These are phyloP conservation scores for Drosophila niveifrons DNA, from an alignment of 2,888 invertebrate species.

Conservation along the genomic window DNA sequence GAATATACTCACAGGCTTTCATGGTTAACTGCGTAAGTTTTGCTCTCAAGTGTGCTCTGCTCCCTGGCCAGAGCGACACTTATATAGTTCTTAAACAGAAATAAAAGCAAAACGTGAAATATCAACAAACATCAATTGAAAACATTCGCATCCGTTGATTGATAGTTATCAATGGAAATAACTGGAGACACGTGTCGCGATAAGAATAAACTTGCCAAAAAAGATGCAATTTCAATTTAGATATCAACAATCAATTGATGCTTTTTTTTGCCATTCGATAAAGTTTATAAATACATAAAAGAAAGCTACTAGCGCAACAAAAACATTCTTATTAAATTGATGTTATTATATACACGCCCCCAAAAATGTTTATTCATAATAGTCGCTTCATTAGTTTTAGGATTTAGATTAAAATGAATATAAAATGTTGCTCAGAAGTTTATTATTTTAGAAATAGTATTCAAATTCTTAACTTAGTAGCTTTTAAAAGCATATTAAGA, in stretches of 20 bases:
- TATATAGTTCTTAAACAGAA: conserved; percentile 38
- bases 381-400: no score
- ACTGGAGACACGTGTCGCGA: conserved; percentile 20
- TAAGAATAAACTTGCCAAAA: conserved; percentile 19
- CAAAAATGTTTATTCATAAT: no score
- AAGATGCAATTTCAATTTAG: conserved; percentile 31
- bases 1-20: conserved; percentile 61
- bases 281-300: not conserved
- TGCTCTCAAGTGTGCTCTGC: conserved; percentile 39
- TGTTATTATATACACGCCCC: not conserved
- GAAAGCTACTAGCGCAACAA: not conserved
- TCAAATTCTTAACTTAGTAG: no score
- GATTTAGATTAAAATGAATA: no score
- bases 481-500: no score
- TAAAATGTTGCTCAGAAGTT: no score
- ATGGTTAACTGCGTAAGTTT: conserved; percentile 59
- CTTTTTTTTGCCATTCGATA: conserved; percentile 20
- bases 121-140: conserved; percentile 30
- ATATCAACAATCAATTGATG: conserved; percentile 40
- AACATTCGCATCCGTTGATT: conserved; percentile 59
- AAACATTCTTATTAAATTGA: not conserved
- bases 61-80: conserved; percentile 14
- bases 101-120: conserved; percentile 29
- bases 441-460: no score
- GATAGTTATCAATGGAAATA: conserved; percentile 46